Base-by-base conservation (phyloP, 2,888 invertebrate species). In the Cantharis flavilabris region DNA sequence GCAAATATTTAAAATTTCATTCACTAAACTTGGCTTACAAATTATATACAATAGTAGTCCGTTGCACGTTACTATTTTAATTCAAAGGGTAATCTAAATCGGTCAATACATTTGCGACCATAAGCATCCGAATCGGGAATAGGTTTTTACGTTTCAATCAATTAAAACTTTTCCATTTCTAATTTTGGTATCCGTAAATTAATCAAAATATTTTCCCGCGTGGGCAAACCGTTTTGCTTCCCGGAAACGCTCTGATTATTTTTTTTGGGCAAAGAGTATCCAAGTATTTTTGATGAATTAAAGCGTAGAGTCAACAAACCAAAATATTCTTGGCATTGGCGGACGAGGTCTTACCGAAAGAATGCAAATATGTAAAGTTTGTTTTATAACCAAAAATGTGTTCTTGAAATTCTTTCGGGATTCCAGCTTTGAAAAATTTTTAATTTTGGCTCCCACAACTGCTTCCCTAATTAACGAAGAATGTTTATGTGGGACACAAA, bases 1-100 rank as follows among this genome's bases (percentile, higher is more conserved):
- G 20, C 63, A 69, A 73, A 73, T 73, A 62, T 76, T 78, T 75
- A 49, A n/a, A 71, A 20, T 64, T 64, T 75, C 65, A 49, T 26
- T 67, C 70, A 20, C 65, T 63, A 30, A 71, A 71, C 4, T 71
- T 64, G 63, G 62, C 30, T 26, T 71, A 14, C 64, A 23, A n/a
- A 49, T 67, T 67, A 26, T 67, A 67, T 67, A 67, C 20, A 67
- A 67, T 67, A 67, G 65, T 67, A 67, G n/a, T 23, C 26, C 23
- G 26, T 23, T 67, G n/a, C 26, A 26, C 65, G 65, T 67, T 23
- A 26, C 65, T 67, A 67, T 67, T 67, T 67, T 23, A 67, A 67
- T 26, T 67, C 26, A 67, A 67, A 67, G 65, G 65, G 65, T 67
- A 67, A 67, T 67, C 65, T 67, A 67, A 67, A 23, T 67, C 26